These are phyloP conservation scores for Rhabdornis inornatus DNA, from an alignment of 2,113 vertebrate species.

Conservation along the genomic window DNA sequence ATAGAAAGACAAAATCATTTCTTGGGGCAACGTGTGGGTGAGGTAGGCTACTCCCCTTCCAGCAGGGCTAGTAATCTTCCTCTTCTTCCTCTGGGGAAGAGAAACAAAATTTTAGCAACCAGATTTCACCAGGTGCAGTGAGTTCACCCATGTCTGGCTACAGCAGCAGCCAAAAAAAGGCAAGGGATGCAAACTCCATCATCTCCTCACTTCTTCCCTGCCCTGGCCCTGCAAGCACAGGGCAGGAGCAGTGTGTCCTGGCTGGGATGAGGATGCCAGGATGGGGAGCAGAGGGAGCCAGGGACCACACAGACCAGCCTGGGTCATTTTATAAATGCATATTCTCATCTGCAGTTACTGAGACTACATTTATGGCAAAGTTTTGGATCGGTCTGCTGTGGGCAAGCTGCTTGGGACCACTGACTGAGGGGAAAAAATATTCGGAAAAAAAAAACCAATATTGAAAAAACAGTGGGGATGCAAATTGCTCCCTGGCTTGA, in stretches of 20 bases:
- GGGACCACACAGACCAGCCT: background rate
- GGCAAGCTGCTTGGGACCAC: background rate
- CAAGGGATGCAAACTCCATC: background rate
- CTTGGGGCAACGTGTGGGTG: fast-evolving
- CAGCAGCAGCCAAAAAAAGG: background rate
- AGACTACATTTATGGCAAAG: background rate
- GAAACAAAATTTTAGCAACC: background rate
- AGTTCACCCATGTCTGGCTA: background rate
- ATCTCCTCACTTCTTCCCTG: background rate
- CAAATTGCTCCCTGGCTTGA: background rate
- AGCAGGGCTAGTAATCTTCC: background rate
- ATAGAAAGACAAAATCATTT: background rate
- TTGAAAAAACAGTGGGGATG: background rate
- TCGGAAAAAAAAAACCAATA: background rate
- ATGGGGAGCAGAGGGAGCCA: background rate
- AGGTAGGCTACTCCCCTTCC: background rate
- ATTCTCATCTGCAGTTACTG: background rate
- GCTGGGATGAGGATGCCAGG: background rate
- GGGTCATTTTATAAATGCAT: background rate
- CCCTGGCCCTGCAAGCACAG: background rate
- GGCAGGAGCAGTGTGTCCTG: background rate
- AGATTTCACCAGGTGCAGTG: background rate
- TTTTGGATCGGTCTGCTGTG: background rate
- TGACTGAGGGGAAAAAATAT: background rate
- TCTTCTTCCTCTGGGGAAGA: background rate